These are phyloP conservation scores for Acanthurus lineatus DNA, from an alignment of 2,797 vertebrate genomes.

Conservation along the genomic window DNA sequence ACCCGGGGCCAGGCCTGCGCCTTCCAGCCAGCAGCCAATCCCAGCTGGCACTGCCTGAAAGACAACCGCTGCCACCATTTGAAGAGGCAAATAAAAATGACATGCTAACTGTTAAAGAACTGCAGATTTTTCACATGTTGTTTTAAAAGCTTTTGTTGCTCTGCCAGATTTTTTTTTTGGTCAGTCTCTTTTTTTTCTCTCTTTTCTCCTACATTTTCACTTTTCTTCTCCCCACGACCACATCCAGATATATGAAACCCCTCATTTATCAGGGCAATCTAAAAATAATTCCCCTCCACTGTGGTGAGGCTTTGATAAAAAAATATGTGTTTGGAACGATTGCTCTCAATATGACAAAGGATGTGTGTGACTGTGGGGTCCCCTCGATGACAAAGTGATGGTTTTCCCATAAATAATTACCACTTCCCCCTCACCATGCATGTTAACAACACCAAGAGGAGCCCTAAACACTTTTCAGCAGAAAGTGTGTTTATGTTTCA, in stretches of 20 bases:
- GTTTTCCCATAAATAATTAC: slow-evolving; percentile 58
- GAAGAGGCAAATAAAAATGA: slow-evolving; percentile 88
- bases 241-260: slow-evolving; percentile 85
- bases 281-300: slow-evolving; percentile 78
- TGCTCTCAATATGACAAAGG: slow-evolving; percentile 57
- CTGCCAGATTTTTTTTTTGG: slow-evolving; percentile 65
- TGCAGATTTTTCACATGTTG: slow-evolving; percentile 87
- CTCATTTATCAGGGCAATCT: slow-evolving; percentile 81
- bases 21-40: slow-evolving; percentile 83
- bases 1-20: slow-evolving; percentile 81
- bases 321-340: slow-evolving; percentile 71
- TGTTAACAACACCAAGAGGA: slow-evolving; percentile 58
- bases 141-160: slow-evolving; percentile 82
- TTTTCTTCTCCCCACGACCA: slow-evolving; percentile 64
- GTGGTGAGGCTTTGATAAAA: slow-evolving; percentile 72
- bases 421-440: slow-evolving; percentile 48
- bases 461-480: slow-evolving; percentile 50
- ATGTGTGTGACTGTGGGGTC: slow-evolving; percentile 47
- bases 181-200: not conserved
- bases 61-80: slow-evolving; percentile 81
- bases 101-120: slow-evolving; percentile 88
- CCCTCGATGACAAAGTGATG: slow-evolving; percentile 36
- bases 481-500: slow-evolving; percentile 40
- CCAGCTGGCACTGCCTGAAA: slow-evolving; percentile 84
- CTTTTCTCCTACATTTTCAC: slow-evolving; percentile 59